Conservation (phyloP, 2,797 vertebrate genomes). For the Lagorchestes hirsutus region DNA sequence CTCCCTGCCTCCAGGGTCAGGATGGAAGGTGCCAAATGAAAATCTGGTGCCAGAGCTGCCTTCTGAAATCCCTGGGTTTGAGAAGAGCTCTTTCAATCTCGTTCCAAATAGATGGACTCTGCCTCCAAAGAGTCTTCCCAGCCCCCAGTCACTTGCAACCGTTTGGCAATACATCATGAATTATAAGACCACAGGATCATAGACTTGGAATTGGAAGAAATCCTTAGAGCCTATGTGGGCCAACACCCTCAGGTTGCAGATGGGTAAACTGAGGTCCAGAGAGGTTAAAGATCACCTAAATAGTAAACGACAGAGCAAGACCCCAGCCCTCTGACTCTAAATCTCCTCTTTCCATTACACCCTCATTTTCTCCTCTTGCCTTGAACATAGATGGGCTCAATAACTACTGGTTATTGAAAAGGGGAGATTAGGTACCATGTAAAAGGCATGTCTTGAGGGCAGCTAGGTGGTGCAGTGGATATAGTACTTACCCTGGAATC, state of each 20-base stretch:
- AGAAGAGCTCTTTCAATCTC: not conserved
- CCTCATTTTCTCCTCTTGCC: not conserved
- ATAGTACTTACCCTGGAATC: not conserved
- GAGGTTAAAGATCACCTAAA: not conserved
- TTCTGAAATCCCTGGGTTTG: conserved; percentile 29
- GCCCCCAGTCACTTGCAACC: not conserved
- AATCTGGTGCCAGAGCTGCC: conserved; percentile 36
- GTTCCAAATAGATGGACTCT: not conserved
- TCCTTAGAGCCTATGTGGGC: not conserved
- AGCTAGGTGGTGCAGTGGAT: not conserved
- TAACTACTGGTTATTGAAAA: not conserved
- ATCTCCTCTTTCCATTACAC: not conserved
- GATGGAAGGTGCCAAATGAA: conserved; percentile 51
- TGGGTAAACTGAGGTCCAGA: not conserved
- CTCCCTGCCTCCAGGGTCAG: not conserved
- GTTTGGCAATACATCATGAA: not conserved
- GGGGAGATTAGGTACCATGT: not conserved
- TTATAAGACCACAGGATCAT: not conserved
- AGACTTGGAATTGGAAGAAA: not conserved
- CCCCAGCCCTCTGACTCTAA: not conserved
- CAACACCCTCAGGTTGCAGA: not conserved
- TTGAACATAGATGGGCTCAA: not conserved
- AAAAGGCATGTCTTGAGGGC: not conserved
- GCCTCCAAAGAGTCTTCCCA: not conserved
- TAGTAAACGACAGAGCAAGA: not conserved